phyloP scores from a whole-genome alignment of 2,888 invertebrate species.

The Ctenicera cuprea region DNA sequence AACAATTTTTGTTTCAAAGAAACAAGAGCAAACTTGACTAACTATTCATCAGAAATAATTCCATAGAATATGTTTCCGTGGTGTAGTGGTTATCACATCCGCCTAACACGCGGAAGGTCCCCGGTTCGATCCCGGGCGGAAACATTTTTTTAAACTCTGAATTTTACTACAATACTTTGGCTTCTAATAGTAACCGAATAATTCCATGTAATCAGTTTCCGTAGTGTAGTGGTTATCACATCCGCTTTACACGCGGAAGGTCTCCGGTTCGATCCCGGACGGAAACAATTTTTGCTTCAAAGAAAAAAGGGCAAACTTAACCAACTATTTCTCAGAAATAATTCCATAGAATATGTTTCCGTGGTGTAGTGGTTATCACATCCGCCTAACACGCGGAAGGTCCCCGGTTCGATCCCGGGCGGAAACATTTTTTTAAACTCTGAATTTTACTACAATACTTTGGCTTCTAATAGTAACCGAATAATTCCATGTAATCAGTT shows the following conservation, averaged over 20 bases:
- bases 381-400: slow-evolving; percentile 94
- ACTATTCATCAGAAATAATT: neutral
- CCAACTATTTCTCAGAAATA: no score
- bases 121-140: slow-evolving; percentile 93
- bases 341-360: slow-evolving; percentile 5
- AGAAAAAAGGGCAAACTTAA: no score
- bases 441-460: no score
- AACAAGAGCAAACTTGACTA: no score
- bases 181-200: no score
- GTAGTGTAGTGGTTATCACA: slow-evolving; percentile 95
- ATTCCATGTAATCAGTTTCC: slow-evolving; percentile 75
- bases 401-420: slow-evolving; percentile 93
- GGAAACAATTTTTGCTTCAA: slow-evolving; percentile 22
- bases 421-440: slow-evolving; percentile 76
- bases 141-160: slow-evolving; percentile 72
- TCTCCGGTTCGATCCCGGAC: slow-evolving; percentile 87
- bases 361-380: slow-evolving; percentile 91
- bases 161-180: neutral
- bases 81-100: slow-evolving; percentile 94
- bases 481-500: neutral
- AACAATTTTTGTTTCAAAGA: slow-evolving; percentile 75
- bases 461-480: no score
- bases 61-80: slow-evolving; percentile 70
- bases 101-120: slow-evolving; percentile 94
- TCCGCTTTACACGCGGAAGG: slow-evolving; percentile 95